phyloP scores from a whole-genome alignment of 2,888 invertebrate species.

The Chirona hameri region DNA sequence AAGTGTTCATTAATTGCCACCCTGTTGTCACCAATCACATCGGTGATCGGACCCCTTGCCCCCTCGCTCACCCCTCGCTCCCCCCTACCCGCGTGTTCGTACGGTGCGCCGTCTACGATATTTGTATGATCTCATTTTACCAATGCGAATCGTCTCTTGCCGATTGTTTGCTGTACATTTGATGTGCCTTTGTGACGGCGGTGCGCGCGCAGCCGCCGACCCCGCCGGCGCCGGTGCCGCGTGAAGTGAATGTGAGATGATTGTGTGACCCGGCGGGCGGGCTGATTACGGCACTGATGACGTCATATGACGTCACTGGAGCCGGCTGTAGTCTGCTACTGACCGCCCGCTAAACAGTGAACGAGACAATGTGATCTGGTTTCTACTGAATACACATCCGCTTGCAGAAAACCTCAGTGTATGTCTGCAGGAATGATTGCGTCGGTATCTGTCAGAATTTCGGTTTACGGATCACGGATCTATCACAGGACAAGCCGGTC shows the following conservation, averaged over 20 bases:
- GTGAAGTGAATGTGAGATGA: background rate
- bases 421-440: background rate
- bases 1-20: too few species aligned
- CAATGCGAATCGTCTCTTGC: conserved; percentile 12
- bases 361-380: background rate
- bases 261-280: background rate
- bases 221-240: background rate
- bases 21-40: background rate
- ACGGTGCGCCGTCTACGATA: background rate
- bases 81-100: background rate
- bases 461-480: too few species aligned
- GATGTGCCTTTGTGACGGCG: background rate
- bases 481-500: too few species aligned
- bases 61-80: background rate
- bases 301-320: background rate
- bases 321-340: background rate
- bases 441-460: background rate
- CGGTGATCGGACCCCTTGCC: background rate
- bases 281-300: background rate
- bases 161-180: background rate
- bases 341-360: background rate
- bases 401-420: background rate
- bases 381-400: conserved; percentile 8
- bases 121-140: conserved; percentile 29
- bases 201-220: background rate